Evolutionary conservation across 1,140 invertebrate genomes (phyloP), one percentile per base, ranked within the genome.

Genomic region (Dendroctonus valens): DNA sequence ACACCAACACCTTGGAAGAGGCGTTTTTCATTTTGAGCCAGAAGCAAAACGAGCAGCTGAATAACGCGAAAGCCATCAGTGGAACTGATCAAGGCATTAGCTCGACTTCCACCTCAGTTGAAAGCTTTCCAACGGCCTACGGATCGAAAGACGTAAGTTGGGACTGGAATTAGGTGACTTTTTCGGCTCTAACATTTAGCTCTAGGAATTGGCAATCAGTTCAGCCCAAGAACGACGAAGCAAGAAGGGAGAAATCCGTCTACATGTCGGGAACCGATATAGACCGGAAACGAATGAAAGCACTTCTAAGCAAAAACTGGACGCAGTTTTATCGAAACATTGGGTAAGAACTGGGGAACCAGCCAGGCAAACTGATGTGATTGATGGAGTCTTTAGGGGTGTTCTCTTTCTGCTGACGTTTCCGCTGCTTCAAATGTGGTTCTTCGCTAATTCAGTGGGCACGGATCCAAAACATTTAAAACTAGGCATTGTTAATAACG

Each of bases 381-480:
- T 26, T 26, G 50, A 26, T 0, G 2, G 8, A 52, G 7, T 12
- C 81, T 82, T 52, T 78, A 93, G 91, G 5, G 86, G 89, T 6
- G 79, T 93, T 6, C 73, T 89, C 57, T 96, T 96, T 75, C 86
- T 93, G 54, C 81, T 94, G 41, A 69, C 92, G 39, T 87, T 96
- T 70, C 94, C 94, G 2, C 80, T 93, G 3, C 76, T 94, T 6
- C 87, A 95, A 83, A 81, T 91, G n/a, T 79, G 86, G 6, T 79
- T 90, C 0, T 96, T 96, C 76, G 91, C 92, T 77, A 70, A 89
- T 38, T 86, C 91, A 11, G 86, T 96, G 52, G 93, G 93, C 6
- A 82, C 84, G 14, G 88, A 93, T 69, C 91, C 92, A 0, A 84
- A 83, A 60, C 83, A 86, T 42, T 79, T 96, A 0, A 79, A 81